Evolutionary conservation across 2,888 invertebrate genomes (phyloP), one percentile per base, ranked within the genome.

Genomic region (Patella pellucida): DNA sequence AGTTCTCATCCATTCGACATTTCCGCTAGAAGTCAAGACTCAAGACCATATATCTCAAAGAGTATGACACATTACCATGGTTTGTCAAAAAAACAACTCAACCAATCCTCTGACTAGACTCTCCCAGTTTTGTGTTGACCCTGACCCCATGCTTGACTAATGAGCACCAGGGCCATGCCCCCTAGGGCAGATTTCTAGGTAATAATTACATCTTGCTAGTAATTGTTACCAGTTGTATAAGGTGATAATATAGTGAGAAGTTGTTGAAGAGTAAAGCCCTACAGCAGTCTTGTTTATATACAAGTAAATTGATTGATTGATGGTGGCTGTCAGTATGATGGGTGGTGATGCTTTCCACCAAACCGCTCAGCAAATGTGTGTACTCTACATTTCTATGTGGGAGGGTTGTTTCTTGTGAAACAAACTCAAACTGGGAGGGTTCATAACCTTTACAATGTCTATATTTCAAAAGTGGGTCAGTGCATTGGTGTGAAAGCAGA

Each of bases 181-280:
- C 62, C 62, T 11, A 23, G 62, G 62, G 62, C 62, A 62, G 11
- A 23, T 62, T 62, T 62, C 23, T 62, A 62, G 9, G 62, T 62
- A 62, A 62, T 62, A 62, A 62, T 62, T 62, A 62, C 62, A 62
- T 62, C 19, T 62, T 23, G 14, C 11, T 12, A 23, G 62, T 62
- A 62, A 62, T 62, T 19, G 62, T 62, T 62, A 62, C 19, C 62
- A 62, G 19, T 62, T 62, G 62, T 62, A 23, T 23, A 62, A 62
- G 62, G 23, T 62, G 23, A 62, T 62, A 23, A 62, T 62, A 23
- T 23, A 62, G 62, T 62, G 62, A 62, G 62, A 62, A 23, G 19
- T 3, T 19, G 23, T 62, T 62, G 14, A 62, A 23, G 19, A 62
- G 23, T 19, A 23, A 62, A 62, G 19, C 62, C 62, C 62, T 23